A percentile compares a stretch with the other conserved stretches of the same genome.
Evolutionary conservation across 2,888 invertebrate species (phyloP).

Genomic region (Mantis religiosa): DNA sequence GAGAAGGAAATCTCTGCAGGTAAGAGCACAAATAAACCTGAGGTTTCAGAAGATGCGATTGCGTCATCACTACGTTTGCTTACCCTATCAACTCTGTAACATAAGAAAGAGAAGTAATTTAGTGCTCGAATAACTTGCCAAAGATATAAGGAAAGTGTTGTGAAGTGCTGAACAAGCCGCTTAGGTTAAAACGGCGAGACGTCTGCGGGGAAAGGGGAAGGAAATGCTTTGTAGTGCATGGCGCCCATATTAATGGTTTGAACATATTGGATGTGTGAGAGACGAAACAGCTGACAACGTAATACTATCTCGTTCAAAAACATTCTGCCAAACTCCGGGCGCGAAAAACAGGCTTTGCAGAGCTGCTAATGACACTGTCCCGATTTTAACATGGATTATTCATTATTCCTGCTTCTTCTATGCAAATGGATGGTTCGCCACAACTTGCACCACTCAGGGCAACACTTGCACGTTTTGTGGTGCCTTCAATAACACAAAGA

Average conservation of each 20-base stretch:
- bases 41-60: no score
- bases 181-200: background rate
- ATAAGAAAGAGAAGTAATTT: background rate
- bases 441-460: background rate
- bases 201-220: background rate
- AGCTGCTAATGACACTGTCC: background rate
- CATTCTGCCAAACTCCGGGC: background rate
- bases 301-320: background rate
- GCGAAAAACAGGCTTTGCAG: background rate
- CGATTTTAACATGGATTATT: background rate
- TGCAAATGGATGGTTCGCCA: background rate
- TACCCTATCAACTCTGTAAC: background rate
- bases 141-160: background rate
- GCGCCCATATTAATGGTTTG: slow-evolving; percentile 18
- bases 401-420: background rate
- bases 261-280: slow-evolving; percentile 22
- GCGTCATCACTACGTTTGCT: no score
- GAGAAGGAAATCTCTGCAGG: no score
- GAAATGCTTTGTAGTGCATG: background rate
- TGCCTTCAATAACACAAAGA: background rate
- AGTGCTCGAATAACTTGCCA: background rate
- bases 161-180: background rate
- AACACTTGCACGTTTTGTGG: background rate
- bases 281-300: slow-evolving; percentile 9
- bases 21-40: no score